Conservation (phyloP, 2,113 vertebrate species). For the Sebastes schlegelii region DNA sequence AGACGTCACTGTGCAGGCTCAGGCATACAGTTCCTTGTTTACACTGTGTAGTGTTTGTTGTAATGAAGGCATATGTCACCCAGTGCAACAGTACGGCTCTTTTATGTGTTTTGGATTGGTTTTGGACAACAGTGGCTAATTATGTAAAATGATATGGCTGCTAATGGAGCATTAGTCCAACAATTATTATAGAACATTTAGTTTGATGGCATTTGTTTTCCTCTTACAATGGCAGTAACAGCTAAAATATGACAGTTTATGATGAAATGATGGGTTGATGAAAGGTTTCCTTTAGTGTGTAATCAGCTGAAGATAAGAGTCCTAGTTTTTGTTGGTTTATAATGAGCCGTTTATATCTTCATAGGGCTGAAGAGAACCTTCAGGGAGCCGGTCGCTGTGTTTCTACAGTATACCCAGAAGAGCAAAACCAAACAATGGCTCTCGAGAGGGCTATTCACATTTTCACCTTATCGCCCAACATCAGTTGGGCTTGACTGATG, state of each 20-base stretch:
- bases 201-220: background rate
- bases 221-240: slow-evolving; percentile 17
- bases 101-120: slow-evolving; percentile 33
- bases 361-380: too few relatives aligned
- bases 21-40: slow-evolving; percentile 6
- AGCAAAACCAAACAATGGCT: too few relatives aligned
- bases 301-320: too few relatives aligned
- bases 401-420: too few relatives aligned
- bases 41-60: slow-evolving; percentile 1
- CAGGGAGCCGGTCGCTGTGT: too few relatives aligned
- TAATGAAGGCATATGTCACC: slow-evolving; percentile 42
- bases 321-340: too few relatives aligned
- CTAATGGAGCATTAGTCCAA: slow-evolving; percentile 27
- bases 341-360: too few relatives aligned
- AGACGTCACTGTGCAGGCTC: background rate
- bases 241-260: background rate
- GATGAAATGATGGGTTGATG: background rate
- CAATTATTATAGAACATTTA: background rate
- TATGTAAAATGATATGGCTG: slow-evolving; percentile 2
- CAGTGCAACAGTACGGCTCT: slow-evolving; percentile 3
- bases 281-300: too few relatives aligned
- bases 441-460: too few relatives aligned
- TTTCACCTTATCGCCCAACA: background rate
- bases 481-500: background rate
- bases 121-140: slow-evolving; percentile 36